Conservation (phyloP, 2,797 vertebrate genomes). For the Sitta carolinensis region DNA sequence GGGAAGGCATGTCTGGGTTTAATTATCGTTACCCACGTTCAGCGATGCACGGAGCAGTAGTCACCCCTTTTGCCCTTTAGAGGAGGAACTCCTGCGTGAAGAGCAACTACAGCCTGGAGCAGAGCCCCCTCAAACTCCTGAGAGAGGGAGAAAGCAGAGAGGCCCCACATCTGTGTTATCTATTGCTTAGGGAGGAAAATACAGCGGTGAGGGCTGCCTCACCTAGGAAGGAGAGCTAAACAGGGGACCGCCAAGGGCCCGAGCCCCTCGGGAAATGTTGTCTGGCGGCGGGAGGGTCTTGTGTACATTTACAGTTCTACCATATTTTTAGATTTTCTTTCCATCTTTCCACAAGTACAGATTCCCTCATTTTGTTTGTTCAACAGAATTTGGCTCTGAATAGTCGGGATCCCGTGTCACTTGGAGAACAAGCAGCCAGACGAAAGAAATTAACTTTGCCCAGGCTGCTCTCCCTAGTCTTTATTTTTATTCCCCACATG, state of each 20-base stretch:
- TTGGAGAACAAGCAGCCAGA: neutral
- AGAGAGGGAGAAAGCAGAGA: neutral
- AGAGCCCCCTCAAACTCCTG: neutral
- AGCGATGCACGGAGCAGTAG: neutral
- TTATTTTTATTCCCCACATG: neutral
- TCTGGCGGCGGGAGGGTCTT: neutral
- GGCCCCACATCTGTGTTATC: neutral
- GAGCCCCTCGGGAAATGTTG: neutral
- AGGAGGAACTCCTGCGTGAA: neutral
- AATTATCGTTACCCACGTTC: conserved; percentile 43
- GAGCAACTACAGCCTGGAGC: neutral
- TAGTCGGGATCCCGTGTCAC: neutral
- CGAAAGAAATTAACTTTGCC: conserved; percentile 9
- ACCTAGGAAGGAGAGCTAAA: neutral
- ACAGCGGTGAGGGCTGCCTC: neutral
- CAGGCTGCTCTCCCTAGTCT: neutral
- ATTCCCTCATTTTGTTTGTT: conserved; percentile 17
- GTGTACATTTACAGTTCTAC: neutral
- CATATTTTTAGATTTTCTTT: neutral
- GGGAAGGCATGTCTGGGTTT: conserved; percentile 63
- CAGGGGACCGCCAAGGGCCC: neutral
- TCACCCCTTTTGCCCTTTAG: neutral
- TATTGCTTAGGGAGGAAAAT: neutral
- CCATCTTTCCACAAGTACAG: neutral
- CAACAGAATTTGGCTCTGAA: conserved; percentile 19